Evolutionary conservation across 2,113 vertebrate genomes (phyloP).

Genomic region (Clarias gariepinus): DNA sequence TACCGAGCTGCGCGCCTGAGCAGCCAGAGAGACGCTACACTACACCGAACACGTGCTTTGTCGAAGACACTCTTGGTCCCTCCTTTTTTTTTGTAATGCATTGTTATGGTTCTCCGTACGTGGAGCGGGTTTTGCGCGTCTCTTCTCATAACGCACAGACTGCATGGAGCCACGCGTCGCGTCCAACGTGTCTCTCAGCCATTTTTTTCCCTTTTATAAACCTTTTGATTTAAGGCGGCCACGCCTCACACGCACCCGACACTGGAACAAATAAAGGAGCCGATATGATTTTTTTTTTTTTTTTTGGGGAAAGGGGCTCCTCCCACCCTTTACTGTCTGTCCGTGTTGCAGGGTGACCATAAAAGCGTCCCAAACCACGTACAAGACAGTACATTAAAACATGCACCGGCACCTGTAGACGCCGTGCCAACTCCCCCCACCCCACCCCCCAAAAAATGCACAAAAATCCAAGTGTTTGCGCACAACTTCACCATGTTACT

Average conservation of each 20-base stretch:
- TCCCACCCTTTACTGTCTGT: slow-evolving; percentile 64
- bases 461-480: not conserved
- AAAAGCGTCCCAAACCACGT: slow-evolving; percentile 19
- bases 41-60: slow-evolving; percentile 16
- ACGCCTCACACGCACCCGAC: slow-evolving; percentile 22
- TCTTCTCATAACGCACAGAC: not conserved
- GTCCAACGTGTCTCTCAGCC: slow-evolving; percentile 22
- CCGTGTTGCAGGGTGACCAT: slow-evolving; percentile 63
- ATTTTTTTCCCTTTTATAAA: slow-evolving; percentile 19
- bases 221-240: slow-evolving; percentile 25
- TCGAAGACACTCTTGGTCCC: not conserved
- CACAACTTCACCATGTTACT: not conserved
- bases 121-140: not conserved
- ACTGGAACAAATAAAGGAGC: slow-evolving; percentile 57
- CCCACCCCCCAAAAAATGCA: too few species aligned
- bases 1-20: slow-evolving; percentile 28
- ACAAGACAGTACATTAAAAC: not conserved
- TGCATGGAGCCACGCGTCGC: not conserved
- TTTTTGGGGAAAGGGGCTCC: slow-evolving; percentile 41
- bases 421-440: not conserved
- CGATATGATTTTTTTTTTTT: slow-evolving; percentile 47
- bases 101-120: not conserved
- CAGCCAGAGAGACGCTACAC: not conserved
- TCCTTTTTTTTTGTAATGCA: not conserved
- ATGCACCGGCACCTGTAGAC: slow-evolving; percentile 1